Conservation (phyloP, 2,113 vertebrate genomes). For the Arenaria interpres region DNA sequence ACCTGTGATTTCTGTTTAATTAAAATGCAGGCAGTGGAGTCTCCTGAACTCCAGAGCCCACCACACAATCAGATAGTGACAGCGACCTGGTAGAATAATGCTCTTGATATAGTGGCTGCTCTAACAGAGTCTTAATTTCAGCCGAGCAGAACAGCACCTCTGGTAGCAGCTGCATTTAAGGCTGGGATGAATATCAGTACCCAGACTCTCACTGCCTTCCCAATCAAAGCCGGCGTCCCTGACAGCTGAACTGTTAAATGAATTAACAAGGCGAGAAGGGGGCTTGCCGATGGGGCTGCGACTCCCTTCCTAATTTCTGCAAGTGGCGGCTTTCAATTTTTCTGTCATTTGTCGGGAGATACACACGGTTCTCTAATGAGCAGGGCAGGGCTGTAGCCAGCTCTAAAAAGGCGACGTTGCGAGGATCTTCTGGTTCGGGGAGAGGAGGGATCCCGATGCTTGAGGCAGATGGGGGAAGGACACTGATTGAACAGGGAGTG, state of each 20-base stretch:
- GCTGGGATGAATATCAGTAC: conserved; percentile 29
- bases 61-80: conserved; percentile 32
- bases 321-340: conserved; percentile 50
- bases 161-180: conserved; percentile 57
- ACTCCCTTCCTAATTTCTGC: conserved; percentile 45
- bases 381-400: conserved; percentile 33
- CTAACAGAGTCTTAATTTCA: conserved; percentile 45
- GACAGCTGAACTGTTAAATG: conserved; percentile 58
- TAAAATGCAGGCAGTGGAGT: conserved; percentile 22
- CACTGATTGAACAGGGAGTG: neutral
- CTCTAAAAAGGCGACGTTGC: neutral
- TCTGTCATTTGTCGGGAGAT: conserved; percentile 36
- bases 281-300: neutral
- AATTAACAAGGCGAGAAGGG: conserved; percentile 56
- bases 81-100: conserved; percentile 31
- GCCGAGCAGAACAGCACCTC: conserved; percentile 40
- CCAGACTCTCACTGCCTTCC: conserved; percentile 38
- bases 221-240: conserved; percentile 31
- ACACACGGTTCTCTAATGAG: conserved; percentile 39
- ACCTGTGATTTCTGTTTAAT: conserved; percentile 38
- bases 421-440: neutral
- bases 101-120: conserved; percentile 39
- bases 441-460: neutral
- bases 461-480: neutral
- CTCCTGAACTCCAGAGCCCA: conserved; percentile 24